phyloP scores from a whole-genome alignment of 2,113 vertebrate genomes.

The Oryzias woworae region DNA sequence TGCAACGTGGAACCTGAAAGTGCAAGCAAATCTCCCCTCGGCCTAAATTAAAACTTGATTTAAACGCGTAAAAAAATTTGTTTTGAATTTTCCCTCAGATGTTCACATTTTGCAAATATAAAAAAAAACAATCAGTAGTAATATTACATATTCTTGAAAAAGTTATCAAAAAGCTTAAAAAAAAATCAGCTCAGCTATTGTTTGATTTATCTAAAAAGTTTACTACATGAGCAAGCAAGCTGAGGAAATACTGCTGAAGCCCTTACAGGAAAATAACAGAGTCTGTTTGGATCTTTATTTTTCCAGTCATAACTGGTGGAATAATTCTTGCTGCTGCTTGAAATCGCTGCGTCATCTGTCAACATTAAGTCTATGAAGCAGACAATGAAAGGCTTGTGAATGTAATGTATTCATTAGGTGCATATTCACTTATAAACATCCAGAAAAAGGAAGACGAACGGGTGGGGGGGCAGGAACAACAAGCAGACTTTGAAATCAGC shows the following conservation, averaged over 20 bases:
- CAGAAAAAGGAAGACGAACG: conserved; percentile 18
- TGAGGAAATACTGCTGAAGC: no score
- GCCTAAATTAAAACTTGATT: conserved; percentile 19
- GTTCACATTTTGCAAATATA: conserved; percentile 1
- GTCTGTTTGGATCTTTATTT: no score
- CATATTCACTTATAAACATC: conserved; percentile 51
- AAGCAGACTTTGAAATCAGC: conserved; percentile 42
- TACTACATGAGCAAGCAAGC: no score
- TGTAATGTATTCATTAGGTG: conserved; percentile 50
- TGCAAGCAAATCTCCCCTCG: conserved; percentile 33
- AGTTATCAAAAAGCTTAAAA: no score
- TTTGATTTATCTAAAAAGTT: no score
- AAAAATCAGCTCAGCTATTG: no score
- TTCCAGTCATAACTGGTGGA: no score
- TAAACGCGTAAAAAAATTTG: neutral
- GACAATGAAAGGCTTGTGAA: conserved; percentile 40
- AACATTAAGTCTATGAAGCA: conserved; percentile 38
- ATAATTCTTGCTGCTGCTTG: neutral
- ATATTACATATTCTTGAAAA: no score
- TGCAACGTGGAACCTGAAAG: conserved; percentile 16
- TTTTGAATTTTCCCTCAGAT: conserved; percentile 9
- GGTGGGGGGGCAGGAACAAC: neutral
- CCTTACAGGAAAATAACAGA: no score
- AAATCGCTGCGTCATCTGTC: conserved; percentile 42
- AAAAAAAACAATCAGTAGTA: no score